A percentile compares a stretch with the other conserved stretches of the same genome.
Conservation (phyloP, 1,140 invertebrate species). For the Idris sp. region DNA sequence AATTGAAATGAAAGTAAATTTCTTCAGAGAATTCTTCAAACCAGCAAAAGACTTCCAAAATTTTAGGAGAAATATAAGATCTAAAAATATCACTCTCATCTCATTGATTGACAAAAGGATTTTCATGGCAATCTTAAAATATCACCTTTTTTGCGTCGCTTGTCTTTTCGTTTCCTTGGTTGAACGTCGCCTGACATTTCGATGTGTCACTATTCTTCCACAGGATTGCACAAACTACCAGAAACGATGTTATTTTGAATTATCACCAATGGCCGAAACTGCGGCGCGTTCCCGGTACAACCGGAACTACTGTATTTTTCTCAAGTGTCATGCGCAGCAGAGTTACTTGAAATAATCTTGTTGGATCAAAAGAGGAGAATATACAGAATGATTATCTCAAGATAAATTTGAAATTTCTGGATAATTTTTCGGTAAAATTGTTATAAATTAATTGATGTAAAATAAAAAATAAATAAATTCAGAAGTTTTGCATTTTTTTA, state of each 20-base stretch:
- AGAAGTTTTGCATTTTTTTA: no score
- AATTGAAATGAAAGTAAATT: no score
- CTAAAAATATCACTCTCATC: conserved; percentile 75
- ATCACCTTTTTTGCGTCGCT: conserved; percentile 85
- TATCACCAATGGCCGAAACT: conserved; percentile 17
- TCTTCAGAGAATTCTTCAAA: no score
- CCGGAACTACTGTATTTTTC: conserved; percentile 24
- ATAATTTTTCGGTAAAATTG: no score
- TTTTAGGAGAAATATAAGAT: no score
- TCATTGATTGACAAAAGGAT: no score
- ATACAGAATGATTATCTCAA: no score
- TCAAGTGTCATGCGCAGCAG: conserved; percentile 4
- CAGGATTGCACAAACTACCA: neutral
- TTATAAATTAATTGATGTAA: no score
- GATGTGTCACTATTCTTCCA: neutral
- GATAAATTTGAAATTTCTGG: conserved; percentile 1
- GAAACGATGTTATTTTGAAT: conserved; percentile 19
- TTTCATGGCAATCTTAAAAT: no score
- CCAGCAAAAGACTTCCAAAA: no score
- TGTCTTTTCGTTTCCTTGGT: conserved; percentile 85
- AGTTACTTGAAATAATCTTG: conserved; percentile 1
- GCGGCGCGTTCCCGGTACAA: conserved; percentile 13
- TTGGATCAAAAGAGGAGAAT: no score
- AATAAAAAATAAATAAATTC: no score
- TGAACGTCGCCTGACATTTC: conserved; percentile 86